Percentiles rank a stretch among this genome's conserved stretches.
phyloP scores from a whole-genome alignment of 2,113 vertebrate species.

The Tupaia tana region DNA sequence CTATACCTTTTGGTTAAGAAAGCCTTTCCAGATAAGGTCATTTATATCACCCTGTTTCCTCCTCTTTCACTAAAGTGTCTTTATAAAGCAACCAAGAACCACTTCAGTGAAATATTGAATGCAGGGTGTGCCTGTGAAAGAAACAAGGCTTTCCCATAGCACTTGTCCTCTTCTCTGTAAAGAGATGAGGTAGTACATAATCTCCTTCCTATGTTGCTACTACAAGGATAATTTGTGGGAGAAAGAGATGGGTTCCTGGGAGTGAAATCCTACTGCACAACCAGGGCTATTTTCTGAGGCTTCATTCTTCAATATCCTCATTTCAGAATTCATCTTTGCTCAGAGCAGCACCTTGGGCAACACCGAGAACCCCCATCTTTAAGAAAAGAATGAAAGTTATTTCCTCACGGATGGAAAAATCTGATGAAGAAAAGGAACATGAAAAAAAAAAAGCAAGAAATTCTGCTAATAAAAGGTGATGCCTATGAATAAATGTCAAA shows the following conservation, averaged over 20 bases:
- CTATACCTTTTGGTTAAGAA: slow-evolving; percentile 67
- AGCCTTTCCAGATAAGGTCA: slow-evolving; percentile 69
- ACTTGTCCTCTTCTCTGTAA: slow-evolving; percentile 72
- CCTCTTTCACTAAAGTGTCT: slow-evolving; percentile 65
- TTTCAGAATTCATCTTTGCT: slow-evolving; percentile 73
- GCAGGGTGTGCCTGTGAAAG: slow-evolving; percentile 74
- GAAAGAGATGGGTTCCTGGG: slow-evolving; percentile 70
- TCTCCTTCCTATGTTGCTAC: slow-evolving; percentile 73
- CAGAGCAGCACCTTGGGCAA: slow-evolving; percentile 50
- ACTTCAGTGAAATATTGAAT: slow-evolving; percentile 78
- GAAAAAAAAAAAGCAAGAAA: neutral
- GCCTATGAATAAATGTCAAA: slow-evolving; percentile 38
- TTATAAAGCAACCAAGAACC: slow-evolving; percentile 72
- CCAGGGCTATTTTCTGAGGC: slow-evolving; percentile 65
- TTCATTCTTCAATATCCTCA: slow-evolving; percentile 62
- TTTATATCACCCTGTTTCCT: slow-evolving; percentile 74
- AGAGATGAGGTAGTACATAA: slow-evolving; percentile 80
- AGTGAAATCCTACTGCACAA: slow-evolving; percentile 66
- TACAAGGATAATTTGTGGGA: slow-evolving; percentile 77
- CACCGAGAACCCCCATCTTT: slow-evolving; percentile 43
- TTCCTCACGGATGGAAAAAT: slow-evolving; percentile 18
- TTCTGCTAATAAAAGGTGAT: slow-evolving; percentile 45
- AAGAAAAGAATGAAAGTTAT: slow-evolving; percentile 33
- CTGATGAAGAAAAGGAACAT: slow-evolving; percentile 45
- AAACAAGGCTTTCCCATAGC: slow-evolving; percentile 73